phyloP scores from a whole-genome alignment of 2,797 vertebrate species.

The Cossypha caffra region DNA sequence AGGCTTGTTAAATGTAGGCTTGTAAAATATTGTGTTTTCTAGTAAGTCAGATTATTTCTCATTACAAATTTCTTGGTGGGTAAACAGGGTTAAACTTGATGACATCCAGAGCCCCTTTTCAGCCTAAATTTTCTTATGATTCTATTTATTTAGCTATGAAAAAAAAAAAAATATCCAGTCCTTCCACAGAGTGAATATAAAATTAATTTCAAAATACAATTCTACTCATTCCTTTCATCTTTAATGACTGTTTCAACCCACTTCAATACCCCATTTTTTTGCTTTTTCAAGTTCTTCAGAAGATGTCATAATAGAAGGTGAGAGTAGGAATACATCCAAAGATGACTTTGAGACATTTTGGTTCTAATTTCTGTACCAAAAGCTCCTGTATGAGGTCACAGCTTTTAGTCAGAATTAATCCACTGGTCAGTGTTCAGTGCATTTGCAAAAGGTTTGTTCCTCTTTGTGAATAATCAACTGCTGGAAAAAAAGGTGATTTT shows the following conservation, averaged over 20 bases:
- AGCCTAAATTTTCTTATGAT: neutral
- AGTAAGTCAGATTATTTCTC: neutral
- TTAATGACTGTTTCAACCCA: neutral
- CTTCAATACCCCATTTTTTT: neutral
- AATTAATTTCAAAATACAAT: neutral
- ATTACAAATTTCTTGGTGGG: neutral
- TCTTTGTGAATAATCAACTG: neutral
- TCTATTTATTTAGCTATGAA: neutral
- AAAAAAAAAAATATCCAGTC: neutral
- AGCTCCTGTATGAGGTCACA: neutral
- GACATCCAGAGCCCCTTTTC: neutral
- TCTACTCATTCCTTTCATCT: neutral
- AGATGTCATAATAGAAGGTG: neutral
- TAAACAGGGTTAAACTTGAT: neutral
- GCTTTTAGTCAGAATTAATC: neutral
- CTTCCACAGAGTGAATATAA: neutral
- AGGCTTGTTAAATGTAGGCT: neutral
- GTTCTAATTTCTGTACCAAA: neutral
- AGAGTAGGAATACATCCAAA: neutral
- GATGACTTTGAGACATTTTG: neutral
- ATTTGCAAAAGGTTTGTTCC: fast-evolving
- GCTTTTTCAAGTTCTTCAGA: neutral
- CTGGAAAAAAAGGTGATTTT: neutral
- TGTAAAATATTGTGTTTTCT: neutral
- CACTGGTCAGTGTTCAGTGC: neutral